phyloP scores from a whole-genome alignment of 92 coral and sea anemone species.

The Pocillopora grandis region DNA sequence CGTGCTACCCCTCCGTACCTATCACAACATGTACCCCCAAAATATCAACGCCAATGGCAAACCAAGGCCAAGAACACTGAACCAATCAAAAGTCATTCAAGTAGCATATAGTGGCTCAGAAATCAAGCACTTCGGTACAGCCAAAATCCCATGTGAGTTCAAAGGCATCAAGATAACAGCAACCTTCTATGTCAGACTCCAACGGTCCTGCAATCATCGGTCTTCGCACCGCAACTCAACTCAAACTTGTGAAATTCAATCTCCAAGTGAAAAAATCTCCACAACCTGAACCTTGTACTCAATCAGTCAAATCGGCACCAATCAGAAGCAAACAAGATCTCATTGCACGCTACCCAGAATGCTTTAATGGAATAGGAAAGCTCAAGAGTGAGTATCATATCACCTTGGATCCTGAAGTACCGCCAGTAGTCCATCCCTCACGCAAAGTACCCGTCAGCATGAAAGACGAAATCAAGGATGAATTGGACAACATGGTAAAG shows the following conservation, averaged over 20 bases:
- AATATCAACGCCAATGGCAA: constrained; percentile 10
- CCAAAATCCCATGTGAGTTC: constrained; percentile 28
- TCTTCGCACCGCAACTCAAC: constrained; percentile 43
- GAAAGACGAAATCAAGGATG: constrained; percentile 57
- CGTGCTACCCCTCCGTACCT: constrained; percentile 46
- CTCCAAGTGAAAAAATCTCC: neutral
- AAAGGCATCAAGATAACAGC: constrained; percentile 22
- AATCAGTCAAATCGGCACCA: constrained; percentile 7
- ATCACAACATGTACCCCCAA: constrained; percentile 42
- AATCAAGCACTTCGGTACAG: constrained; percentile 46
- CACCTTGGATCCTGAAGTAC: constrained; percentile 44
- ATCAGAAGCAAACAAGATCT: constrained; percentile 47
- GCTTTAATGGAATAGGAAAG: constrained; percentile 55
- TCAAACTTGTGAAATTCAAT: constrained; percentile 30
- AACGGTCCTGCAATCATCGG: constrained; percentile 51
- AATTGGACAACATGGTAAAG: constrained; percentile 62
- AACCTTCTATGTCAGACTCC: constrained; percentile 43
- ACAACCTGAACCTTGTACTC: constrained; percentile 11
- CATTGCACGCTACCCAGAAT: constrained; percentile 42
- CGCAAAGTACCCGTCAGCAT: constrained; percentile 36
- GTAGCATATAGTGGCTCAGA: constrained; percentile 46
- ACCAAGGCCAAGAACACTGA: constrained; percentile 32
- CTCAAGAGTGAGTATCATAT: constrained; percentile 54
- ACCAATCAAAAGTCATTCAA: neutral
- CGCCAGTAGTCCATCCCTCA: constrained; percentile 46